phyloP scores from a whole-genome alignment of 2,797 vertebrate species.

The Falco berigora region DNA sequence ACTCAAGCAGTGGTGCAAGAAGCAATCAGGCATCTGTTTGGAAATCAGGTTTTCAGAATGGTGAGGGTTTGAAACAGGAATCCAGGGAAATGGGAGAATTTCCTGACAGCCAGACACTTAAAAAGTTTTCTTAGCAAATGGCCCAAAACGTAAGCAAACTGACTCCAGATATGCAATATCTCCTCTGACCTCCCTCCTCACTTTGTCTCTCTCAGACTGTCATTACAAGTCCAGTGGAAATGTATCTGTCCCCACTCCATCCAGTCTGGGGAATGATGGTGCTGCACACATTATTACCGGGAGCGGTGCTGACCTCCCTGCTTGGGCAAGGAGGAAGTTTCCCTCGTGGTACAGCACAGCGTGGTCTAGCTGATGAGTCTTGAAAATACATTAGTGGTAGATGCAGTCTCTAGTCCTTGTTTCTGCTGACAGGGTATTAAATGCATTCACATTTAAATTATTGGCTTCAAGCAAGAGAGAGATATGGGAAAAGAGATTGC shows the following conservation, averaged over 20 bases:
- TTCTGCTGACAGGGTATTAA: neutral
- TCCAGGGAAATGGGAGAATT: neutral
- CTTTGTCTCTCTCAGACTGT: neutral
- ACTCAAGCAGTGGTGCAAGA: neutral
- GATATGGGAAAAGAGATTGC: neutral
- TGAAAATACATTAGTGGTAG: neutral
- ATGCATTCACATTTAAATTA: neutral
- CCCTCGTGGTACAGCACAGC: neutral
- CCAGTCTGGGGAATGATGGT: neutral
- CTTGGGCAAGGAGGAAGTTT: neutral
- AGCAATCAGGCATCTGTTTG: neutral
- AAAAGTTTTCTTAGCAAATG: neutral
- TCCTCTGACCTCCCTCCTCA: neutral
- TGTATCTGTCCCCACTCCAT: fast-evolving
- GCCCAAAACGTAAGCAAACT: neutral
- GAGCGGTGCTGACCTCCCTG: neutral
- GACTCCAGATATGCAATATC: fast-evolving
- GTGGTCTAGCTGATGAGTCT: neutral
- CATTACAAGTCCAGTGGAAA: neutral
- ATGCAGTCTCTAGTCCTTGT: neutral
- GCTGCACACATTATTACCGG: neutral
- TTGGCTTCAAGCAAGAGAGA: neutral
- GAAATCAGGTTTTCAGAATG: neutral
- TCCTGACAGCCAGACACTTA: neutral
- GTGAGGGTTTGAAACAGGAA: neutral